Evolutionary conservation across 2,888 invertebrate species (phyloP).

Genomic region (Steromphala cineraria): DNA sequence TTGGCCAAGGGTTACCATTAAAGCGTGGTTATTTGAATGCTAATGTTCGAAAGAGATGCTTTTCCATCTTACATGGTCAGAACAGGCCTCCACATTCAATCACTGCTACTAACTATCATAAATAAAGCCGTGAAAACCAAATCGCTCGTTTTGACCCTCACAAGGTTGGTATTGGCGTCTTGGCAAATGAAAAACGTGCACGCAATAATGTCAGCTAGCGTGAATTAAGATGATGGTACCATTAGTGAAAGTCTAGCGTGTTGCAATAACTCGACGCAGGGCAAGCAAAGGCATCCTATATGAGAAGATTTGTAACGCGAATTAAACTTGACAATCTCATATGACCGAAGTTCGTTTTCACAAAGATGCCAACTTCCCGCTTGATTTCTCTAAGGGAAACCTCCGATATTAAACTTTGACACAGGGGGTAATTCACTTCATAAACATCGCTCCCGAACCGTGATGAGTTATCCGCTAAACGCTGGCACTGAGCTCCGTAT

Average conservation of each 20-base stretch:
- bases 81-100: not conserved
- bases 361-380: not conserved
- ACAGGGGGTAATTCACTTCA: not conserved
- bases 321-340: conserved; percentile 8
- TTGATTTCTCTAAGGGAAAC: conserved; percentile 12
- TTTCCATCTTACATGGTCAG: not conserved
- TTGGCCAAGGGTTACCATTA: not conserved
- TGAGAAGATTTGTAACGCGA: conserved; percentile 1
- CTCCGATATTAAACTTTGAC: not conserved
- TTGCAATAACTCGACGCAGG: not conserved
- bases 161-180: not conserved
- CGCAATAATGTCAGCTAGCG: not conserved
- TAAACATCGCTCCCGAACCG: not conserved
- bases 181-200: conserved; percentile 2
- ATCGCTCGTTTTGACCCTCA: not conserved
- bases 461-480: not conserved
- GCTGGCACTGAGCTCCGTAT: not conserved
- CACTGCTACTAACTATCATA: conserved; percentile 5
- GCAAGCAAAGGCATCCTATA: not conserved
- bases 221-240: conserved; percentile 13
- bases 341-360: not conserved
- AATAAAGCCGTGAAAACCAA: not conserved
- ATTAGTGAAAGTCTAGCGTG: not conserved
- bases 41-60: conserved; percentile 10
- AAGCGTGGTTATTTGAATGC: conserved; percentile 13